These are phyloP conservation scores for Sitta europaea DNA, from an alignment of 2,113 vertebrate genomes.

Conservation along the genomic window DNA sequence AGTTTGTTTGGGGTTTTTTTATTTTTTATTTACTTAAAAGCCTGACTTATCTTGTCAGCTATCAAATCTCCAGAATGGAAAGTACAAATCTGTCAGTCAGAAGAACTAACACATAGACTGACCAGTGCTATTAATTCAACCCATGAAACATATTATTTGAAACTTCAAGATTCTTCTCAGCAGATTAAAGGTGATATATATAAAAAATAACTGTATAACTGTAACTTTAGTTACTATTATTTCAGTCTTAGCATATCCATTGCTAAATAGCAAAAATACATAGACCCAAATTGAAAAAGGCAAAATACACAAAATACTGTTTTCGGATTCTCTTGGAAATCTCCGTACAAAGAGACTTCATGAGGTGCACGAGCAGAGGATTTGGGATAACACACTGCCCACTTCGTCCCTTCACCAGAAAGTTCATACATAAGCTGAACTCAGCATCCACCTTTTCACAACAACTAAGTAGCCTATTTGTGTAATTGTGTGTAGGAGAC, in stretches of 20 bases:
- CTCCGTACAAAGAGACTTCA: accelerated
- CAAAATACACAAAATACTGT: neutral
- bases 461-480: neutral
- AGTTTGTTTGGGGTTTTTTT: neutral
- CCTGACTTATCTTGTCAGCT: neutral
- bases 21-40: neutral
- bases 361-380: accelerated
- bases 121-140: neutral
- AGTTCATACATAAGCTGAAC: neutral
- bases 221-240: neutral
- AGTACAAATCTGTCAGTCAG: neutral
- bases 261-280: neutral
- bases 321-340: neutral
- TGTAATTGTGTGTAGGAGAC: neutral
- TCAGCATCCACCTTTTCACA: neutral
- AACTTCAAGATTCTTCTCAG: neutral
- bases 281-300: neutral
- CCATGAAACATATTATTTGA: neutral
- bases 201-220: neutral
- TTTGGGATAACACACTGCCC: neutral
- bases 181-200: neutral
- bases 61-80: neutral
- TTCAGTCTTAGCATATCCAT: neutral
- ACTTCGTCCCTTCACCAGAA: neutral
- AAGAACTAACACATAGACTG: neutral